phyloP scores from a whole-genome alignment of 2,888 invertebrate species.

The Drosophila mimetica region DNA sequence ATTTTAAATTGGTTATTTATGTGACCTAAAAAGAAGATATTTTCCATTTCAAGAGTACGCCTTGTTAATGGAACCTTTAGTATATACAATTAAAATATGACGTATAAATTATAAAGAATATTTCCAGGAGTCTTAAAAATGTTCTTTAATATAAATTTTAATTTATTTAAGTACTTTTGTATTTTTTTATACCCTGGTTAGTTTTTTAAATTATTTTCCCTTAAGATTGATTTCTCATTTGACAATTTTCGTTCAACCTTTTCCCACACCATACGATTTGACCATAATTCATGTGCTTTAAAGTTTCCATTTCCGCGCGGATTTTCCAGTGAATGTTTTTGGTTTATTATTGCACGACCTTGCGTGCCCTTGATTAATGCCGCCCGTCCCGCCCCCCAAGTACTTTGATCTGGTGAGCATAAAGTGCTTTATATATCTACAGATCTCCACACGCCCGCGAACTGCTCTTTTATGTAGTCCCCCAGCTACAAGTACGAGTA shows the following conservation, averaged over 20 bases:
- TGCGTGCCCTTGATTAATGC: conserved; percentile 68
- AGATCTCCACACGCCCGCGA: conserved; percentile 45
- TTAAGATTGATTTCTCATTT: neutral
- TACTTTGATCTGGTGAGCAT: conserved; percentile 67
- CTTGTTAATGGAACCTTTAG: too few species aligned
- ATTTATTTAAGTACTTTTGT: too few species aligned
- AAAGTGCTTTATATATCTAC: conserved; percentile 64
- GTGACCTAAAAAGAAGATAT: neutral
- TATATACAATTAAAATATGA: too few species aligned
- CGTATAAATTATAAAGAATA: too few species aligned
- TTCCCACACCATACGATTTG: conserved; percentile 11
- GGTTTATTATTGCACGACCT: conserved; percentile 55
- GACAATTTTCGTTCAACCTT: neutral
- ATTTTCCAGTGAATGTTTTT: conserved; percentile 6
- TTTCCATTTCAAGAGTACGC: too few species aligned
- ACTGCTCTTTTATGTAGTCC: conserved; percentile 38
- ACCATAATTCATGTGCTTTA: conserved; percentile 11
- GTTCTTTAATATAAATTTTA: too few species aligned
- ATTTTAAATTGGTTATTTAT: neutral
- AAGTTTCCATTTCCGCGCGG: conserved; percentile 20
- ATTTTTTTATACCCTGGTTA: too few species aligned
- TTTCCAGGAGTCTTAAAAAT: too few species aligned
- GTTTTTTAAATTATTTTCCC: too few species aligned
- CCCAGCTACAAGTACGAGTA: neutral
- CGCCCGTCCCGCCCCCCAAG: neutral